phyloP scores from a whole-genome alignment of 2,113 vertebrate genomes.

The Acanthisitta chloris region DNA sequence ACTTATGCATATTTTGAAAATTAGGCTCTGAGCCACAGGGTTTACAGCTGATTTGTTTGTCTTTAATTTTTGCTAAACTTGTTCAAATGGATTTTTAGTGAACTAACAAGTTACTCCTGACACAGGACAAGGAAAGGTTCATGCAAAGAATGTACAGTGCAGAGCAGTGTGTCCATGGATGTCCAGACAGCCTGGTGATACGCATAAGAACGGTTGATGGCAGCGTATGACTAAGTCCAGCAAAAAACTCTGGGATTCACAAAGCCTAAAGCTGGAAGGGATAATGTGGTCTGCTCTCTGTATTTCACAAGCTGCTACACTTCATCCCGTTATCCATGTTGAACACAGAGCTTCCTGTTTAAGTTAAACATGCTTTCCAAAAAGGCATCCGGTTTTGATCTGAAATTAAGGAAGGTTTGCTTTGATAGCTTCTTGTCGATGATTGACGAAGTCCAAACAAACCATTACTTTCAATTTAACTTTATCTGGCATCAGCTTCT shows the following conservation, averaged over 20 bases:
- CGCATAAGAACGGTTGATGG: background rate
- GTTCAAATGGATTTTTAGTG: background rate
- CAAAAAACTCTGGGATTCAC: background rate
- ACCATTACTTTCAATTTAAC: conserved; percentile 11
- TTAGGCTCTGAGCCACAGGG: conserved; percentile 20
- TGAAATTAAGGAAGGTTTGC: conserved; percentile 36
- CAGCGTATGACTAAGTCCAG: background rate
- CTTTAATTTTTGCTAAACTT: background rate
- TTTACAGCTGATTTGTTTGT: conserved; percentile 46
- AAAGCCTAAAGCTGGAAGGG: background rate
- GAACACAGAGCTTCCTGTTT: conserved; percentile 47
- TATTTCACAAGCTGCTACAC: conserved; percentile 46
- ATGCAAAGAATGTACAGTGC: background rate
- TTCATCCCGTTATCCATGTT: conserved; percentile 29
- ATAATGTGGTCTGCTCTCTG: conserved; percentile 40
- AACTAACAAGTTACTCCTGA: background rate
- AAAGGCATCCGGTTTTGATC: conserved; percentile 41
- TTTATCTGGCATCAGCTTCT: conserved; percentile 15
- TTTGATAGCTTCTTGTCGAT: background rate
- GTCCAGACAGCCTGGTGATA: background rate
- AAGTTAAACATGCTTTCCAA: conserved; percentile 28
- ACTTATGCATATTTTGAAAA: conserved; percentile 43
- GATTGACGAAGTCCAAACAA: conserved; percentile 54
- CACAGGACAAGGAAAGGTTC: background rate
- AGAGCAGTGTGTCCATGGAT: rapidly evolving